Base-by-base conservation (phyloP, 2,888 invertebrate genomes). In the Chorisops tibialis region DNA sequence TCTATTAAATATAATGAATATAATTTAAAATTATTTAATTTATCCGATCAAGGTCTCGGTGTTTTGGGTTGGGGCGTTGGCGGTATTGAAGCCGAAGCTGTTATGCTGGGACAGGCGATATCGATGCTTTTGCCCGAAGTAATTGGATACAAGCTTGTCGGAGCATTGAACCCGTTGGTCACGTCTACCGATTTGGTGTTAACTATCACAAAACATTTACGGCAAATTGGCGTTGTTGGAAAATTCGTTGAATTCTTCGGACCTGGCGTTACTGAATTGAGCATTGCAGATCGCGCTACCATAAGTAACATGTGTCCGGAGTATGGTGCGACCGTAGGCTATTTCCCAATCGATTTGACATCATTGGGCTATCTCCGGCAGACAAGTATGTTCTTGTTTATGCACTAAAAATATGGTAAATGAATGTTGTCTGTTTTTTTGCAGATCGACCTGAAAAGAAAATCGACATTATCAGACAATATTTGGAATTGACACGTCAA, bases 241-340 rank as follows among this genome's bases (percentile, higher is more conserved):
- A 97, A 98, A 74, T 98, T 99, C 80, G 98, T 99, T 4, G 98
- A 99, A 80, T 99, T 99, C 81, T 99, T 91, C 78, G 98, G 98
- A 0, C 89, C 94, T 0, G 98, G 98, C 2, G 94, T 97, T 3
- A 78, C 86, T 0, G 88, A 90, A 61, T 79, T 99, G 4, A 94
- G 94, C 60, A 94, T 99, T 65, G 97, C 98, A 0, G 98, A 99
- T 80, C 82, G 98, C 47, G 96, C 98, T 0, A 99, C 98, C 0
- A 94, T 99, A 59, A 92, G 96, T 68, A 99, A 99, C 81, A 98
- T 99, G 98, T 96, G 96, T 73, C 98, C 98, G 0, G 94, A 95
- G 78, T 98, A 97, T 75, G 98, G 98, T 1, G 98, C 97, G 14
- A 98, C 97, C 0, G 89, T 95, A 65, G 96, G 93, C 0, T 95